Evolutionary conservation across 2,888 invertebrate genomes (phyloP).

Genomic region (Lasius platythorax): DNA sequence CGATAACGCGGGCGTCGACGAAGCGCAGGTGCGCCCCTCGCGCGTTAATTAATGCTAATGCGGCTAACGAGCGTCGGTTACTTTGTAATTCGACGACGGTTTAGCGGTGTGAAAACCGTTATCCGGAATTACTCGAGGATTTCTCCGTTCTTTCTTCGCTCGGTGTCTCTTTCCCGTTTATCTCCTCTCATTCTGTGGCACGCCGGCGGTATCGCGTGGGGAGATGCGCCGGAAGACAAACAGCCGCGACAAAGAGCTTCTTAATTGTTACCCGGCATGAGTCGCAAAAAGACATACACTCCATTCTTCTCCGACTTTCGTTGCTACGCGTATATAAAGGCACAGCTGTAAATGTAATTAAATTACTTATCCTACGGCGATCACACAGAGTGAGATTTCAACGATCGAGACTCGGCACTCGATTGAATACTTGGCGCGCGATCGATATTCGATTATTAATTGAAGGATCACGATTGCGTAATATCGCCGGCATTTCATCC

Average conservation of each 20-base stretch:
- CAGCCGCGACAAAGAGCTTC: constrained; percentile 60
- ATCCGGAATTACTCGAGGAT: constrained; percentile 68
- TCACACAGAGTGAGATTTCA: not conserved
- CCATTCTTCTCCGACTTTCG: constrained; percentile 3
- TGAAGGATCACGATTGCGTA: not conserved
- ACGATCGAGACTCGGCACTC: not conserved
- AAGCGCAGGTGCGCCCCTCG: constrained; percentile 50
- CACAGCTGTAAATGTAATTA: constrained; percentile 21
- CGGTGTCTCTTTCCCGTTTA: constrained; percentile 19
- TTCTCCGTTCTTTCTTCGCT: constrained; percentile 57
- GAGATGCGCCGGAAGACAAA: constrained; percentile 55
- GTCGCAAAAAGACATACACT: constrained; percentile 10
- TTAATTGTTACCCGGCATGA: constrained; percentile 61
- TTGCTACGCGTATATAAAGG: not conserved
- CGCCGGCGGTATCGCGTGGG: constrained; percentile 18
- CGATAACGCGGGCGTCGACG: not conserved
- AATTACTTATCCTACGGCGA: not conserved
- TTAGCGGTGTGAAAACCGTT: constrained; percentile 71
- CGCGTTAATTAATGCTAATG: constrained; percentile 74
- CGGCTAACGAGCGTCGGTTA: constrained; percentile 72
- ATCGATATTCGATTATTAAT: constrained; percentile 19
- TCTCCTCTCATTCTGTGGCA: constrained; percentile 30
- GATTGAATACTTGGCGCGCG: not conserved
- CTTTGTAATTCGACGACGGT: constrained; percentile 71
- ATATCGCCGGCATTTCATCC: constrained; percentile 9